Percentiles rank a stretch among this genome's conserved stretches.
phyloP scores from a whole-genome alignment of 2,888 invertebrate genomes.

The Lycaena phlaeas region DNA sequence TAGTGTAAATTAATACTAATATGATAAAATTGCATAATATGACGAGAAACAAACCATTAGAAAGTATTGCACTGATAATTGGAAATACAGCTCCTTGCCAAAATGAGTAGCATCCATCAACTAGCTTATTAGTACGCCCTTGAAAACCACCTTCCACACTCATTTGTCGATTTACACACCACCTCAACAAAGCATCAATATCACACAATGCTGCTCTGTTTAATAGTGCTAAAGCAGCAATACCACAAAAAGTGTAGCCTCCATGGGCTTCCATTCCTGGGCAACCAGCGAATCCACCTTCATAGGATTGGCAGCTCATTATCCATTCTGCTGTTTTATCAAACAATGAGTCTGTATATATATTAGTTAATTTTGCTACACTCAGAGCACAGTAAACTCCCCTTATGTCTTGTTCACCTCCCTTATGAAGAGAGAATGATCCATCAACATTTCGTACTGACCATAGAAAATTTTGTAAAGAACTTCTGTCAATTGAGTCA shows the following conservation, averaged over 20 bases:
- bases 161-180: slow-evolving; percentile 95
- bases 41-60: slow-evolving; percentile 41
- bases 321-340: slow-evolving; percentile 94
- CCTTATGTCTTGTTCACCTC: slow-evolving; percentile 94
- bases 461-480: slow-evolving; percentile 83
- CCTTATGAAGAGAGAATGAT: slow-evolving; percentile 92
- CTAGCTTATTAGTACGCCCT: slow-evolving; percentile 97
- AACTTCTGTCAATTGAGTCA: slow-evolving; percentile 85
- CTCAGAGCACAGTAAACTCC: slow-evolving; percentile 97
- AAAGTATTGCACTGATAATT: slow-evolving; percentile 83
- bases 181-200: slow-evolving; percentile 82
- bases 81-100: slow-evolving; percentile 98
- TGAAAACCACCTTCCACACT: slow-evolving; percentile 96
- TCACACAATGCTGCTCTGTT: slow-evolving; percentile 83
- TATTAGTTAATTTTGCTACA: slow-evolving; percentile 89
- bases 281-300: slow-evolving; percentile 96
- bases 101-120: slow-evolving; percentile 99
- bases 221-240: slow-evolving; percentile 90
- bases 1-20: too few species aligned
- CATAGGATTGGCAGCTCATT: slow-evolving; percentile 96
- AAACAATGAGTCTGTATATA: slow-evolving; percentile 83
- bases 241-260: slow-evolving; percentile 98
- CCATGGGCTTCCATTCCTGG: slow-evolving; percentile 97
- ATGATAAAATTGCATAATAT: too few species aligned
- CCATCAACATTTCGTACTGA: slow-evolving; percentile 87